Evolutionary conservation across 2,797 vertebrate species (phyloP).

Genomic region (Sparidentex hasta): DNA sequence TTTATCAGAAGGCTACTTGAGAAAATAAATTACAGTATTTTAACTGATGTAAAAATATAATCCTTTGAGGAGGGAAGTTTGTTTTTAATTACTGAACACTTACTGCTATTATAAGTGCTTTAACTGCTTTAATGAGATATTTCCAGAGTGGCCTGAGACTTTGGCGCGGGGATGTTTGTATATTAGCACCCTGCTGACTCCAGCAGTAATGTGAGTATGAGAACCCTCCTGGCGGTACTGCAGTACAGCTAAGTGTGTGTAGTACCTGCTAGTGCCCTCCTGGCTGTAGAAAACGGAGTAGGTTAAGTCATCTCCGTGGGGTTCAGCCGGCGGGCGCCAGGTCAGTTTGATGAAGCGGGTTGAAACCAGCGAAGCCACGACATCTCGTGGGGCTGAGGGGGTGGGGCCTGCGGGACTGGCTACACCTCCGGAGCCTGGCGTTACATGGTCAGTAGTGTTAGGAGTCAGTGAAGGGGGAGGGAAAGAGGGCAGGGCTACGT

Average conservation of each 20-base stretch:
- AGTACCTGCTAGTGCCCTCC: constrained; percentile 93
- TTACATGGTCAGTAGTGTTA: constrained; percentile 99
- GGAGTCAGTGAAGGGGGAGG: constrained; percentile 99
- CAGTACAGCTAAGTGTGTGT: constrained; percentile 79
- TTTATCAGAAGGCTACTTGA: constrained; percentile 21
- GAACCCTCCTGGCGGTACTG: constrained; percentile 88
- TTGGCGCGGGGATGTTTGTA: constrained; percentile 2
- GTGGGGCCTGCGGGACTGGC: constrained; percentile 90
- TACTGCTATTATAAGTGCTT: constrained; percentile 38
- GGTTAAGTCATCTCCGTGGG: constrained; percentile 95
- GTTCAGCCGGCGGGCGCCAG: constrained; percentile 94
- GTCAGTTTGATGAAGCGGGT: constrained; percentile 99
- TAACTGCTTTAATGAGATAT: constrained; percentile 43
- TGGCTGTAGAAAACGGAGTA: constrained; percentile 97
- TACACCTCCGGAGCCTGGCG: constrained; percentile 90
- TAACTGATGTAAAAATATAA: constrained; percentile 16
- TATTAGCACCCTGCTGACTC: constrained; percentile 38
- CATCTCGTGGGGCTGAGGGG: constrained; percentile 94
- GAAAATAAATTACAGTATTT: constrained; percentile 11
- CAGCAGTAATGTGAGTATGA: constrained; percentile 50
- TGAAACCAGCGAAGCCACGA: constrained; percentile 97
- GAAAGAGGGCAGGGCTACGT: constrained; percentile 96
- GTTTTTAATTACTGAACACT: constrained; percentile 61
- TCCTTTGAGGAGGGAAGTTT: constrained; percentile 38
- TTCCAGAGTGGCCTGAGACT: constrained; percentile 21